These are phyloP conservation scores for Percopsis transmontana DNA, from an alignment of 2,113 vertebrate genomes.

Conservation along the genomic window DNA sequence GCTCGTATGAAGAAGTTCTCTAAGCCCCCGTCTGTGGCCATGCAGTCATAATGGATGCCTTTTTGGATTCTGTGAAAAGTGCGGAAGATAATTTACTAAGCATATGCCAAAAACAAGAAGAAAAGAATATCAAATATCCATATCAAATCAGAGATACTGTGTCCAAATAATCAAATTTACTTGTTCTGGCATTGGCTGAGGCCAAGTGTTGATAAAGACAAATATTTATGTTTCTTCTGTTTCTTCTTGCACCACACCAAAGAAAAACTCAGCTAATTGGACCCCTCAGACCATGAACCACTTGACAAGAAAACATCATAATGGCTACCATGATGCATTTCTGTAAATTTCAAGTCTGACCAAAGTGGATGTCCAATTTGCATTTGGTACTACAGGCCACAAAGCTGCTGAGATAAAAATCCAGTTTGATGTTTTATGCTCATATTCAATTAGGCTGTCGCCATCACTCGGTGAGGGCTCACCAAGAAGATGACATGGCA, in stretches of 20 bases:
- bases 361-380: constrained; percentile 22
- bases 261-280: constrained; percentile 22
- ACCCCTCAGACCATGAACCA: constrained; percentile 26
- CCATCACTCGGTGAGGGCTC: constrained; percentile 39
- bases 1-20: constrained; percentile 24
- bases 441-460: constrained; percentile 57
- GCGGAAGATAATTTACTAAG: neutral
- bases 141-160: too few species aligned
- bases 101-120: too few species aligned
- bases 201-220: neutral
- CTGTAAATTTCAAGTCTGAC: neutral
- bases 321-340: constrained; percentile 23
- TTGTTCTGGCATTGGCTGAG: neutral
- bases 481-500: constrained; percentile 39
- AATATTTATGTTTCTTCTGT: constrained; percentile 25
- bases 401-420: constrained; percentile 22
- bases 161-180: neutral
- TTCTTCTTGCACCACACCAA: constrained; percentile 18
- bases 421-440: constrained; percentile 21
- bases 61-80: constrained; percentile 55
- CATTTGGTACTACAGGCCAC: constrained; percentile 22
- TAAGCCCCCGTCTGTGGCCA: constrained; percentile 42
- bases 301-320: constrained; percentile 17
- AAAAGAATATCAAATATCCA: too few species aligned
- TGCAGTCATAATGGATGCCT: constrained; percentile 35